A percentile compares a stretch with the other conserved stretches of the same genome.
Conservation (phyloP, 53 echinoderm and acorn worm genomes). For the Patiria pectinifera region DNA sequence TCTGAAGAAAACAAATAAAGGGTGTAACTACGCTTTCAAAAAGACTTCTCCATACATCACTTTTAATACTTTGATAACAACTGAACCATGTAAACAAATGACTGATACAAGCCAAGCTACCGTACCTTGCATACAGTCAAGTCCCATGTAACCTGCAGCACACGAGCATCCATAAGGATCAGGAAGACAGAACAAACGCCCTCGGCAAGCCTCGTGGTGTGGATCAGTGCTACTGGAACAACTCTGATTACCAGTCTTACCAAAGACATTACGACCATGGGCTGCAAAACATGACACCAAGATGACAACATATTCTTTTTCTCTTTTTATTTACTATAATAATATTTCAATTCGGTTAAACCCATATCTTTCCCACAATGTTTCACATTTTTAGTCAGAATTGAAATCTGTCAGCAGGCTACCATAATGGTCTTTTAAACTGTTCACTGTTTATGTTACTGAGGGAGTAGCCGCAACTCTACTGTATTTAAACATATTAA, state of each 20-base stretch:
- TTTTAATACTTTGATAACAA: too few species aligned
- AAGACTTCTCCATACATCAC: not conserved
- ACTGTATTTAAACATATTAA: too few species aligned
- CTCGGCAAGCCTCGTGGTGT: slow-evolving; percentile 43
- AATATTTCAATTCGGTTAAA: too few species aligned
- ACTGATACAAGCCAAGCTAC: not conserved
- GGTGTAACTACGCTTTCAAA: not conserved
- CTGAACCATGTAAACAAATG: not conserved
- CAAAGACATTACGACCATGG: slow-evolving; percentile 60
- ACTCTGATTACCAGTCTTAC: slow-evolving; percentile 31
- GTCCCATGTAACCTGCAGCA: slow-evolving; percentile 66
- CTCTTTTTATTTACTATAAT: too few species aligned
- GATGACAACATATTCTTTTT: too few species aligned
- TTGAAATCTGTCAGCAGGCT: too few species aligned
- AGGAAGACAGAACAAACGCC: slow-evolving; percentile 71
- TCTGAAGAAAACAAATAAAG: slow-evolving; percentile 18
- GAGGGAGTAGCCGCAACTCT: too few species aligned
- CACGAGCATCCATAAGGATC: slow-evolving; percentile 77
- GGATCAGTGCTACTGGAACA: slow-evolving; percentile 25
- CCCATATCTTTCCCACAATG: too few species aligned
- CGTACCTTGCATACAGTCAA: slow-evolving; percentile 64
- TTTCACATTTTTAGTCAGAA: too few species aligned
- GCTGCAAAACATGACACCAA: not conserved
- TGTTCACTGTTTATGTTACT: too few species aligned
- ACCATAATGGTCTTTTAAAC: too few species aligned